phyloP scores from a whole-genome alignment of 2,888 invertebrate species.

The Sialis lutaria region DNA sequence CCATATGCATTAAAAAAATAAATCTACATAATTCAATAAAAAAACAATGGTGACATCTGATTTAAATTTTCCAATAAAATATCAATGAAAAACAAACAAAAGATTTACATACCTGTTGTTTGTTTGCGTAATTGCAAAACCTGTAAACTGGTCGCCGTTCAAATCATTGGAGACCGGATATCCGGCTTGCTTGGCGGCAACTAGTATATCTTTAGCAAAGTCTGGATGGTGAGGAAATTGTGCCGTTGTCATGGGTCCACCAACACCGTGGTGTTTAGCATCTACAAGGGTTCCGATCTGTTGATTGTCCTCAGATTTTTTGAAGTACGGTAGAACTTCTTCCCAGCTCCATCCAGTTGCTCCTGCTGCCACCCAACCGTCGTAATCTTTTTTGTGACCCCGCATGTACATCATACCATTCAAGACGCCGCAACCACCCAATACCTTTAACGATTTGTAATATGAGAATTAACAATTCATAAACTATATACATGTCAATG shows the following conservation, averaged over 20 bases:
- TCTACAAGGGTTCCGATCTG: conserved; percentile 41
- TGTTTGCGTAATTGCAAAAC: conserved; percentile 47
- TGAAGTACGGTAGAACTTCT: conserved; percentile 59
- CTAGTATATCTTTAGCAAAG: conserved; percentile 41
- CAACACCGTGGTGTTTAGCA: conserved; percentile 36
- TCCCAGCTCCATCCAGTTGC: conserved; percentile 62
- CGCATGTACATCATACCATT: conserved; percentile 78
- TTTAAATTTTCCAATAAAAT: too few species aligned
- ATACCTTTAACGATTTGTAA: conserved; percentile 26
- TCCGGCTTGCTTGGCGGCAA: conserved; percentile 40
- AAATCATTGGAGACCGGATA: conserved; percentile 43
- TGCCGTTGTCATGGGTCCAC: conserved; percentile 42
- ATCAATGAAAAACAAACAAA: neutral
- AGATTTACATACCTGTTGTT: conserved; percentile 31
- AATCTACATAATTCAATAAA: too few species aligned
- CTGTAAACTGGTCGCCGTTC: conserved; percentile 41
- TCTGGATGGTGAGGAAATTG: conserved; percentile 45
- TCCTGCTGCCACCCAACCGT: conserved; percentile 55
- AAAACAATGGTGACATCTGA: too few species aligned
- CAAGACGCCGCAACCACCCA: conserved; percentile 52
- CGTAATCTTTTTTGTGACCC: conserved; percentile 57
- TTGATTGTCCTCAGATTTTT: conserved; percentile 46
- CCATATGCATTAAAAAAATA: too few species aligned
- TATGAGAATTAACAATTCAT: too few species aligned
- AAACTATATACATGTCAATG: too few species aligned